phyloP scores from a whole-genome alignment of 2,797 vertebrate genomes.

The Dromococcyx pavoninus region DNA sequence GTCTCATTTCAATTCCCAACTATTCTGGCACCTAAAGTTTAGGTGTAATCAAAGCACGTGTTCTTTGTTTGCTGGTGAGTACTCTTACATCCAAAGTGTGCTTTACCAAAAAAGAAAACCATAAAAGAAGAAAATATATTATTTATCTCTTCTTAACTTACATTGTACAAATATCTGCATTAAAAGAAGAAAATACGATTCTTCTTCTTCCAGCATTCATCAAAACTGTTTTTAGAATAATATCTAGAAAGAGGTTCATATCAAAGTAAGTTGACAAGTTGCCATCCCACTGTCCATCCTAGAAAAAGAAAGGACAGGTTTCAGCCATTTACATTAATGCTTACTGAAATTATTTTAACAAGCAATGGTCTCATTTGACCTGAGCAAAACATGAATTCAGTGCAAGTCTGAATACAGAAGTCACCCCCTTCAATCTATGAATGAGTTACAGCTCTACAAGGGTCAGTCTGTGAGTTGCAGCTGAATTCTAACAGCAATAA shows the following conservation, averaged over 20 bases:
- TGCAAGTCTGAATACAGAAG: neutral
- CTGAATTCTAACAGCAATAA: neutral
- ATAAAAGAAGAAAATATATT: neutral
- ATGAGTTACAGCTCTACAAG: neutral
- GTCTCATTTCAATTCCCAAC: neutral
- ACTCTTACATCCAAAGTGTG: neutral
- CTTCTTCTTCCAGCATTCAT: constrained; percentile 87
- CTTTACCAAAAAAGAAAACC: neutral
- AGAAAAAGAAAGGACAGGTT: constrained; percentile 1
- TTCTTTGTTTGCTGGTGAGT: neutral
- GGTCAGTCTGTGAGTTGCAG: neutral
- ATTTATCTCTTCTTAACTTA: constrained; percentile 72
- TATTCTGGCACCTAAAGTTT: neutral
- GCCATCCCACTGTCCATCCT: constrained; percentile 95
- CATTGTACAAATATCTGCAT: constrained; percentile 97
- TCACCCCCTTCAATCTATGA: neutral
- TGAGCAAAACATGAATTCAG: neutral
- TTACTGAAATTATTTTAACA: neutral
- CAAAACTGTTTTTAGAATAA: constrained; percentile 89
- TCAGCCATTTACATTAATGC: neutral
- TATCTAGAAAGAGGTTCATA: constrained; percentile 94
- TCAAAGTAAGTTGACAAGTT: constrained; percentile 94
- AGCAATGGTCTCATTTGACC: neutral
- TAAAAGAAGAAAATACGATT: constrained; percentile 95
- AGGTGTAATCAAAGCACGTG: neutral